These are phyloP conservation scores for Montipora efflorescens DNA, from an alignment of 64 coral and sea anemone genomes.

Conservation along the genomic window DNA sequence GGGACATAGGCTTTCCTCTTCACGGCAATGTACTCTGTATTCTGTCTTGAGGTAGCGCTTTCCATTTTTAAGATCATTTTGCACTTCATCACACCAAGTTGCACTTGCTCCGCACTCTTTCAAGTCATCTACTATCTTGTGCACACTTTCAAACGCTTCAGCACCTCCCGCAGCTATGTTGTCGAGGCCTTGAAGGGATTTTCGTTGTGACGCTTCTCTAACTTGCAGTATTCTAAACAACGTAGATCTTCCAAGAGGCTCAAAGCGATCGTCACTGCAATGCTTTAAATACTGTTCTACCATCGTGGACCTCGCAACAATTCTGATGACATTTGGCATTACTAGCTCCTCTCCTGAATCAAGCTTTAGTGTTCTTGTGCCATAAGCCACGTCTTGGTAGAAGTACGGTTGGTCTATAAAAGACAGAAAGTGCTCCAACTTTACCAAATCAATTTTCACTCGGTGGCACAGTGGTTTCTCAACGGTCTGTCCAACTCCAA, in stretches of 20 bases:
- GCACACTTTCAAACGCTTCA: constrained; percentile 27
- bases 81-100: constrained; percentile 8
- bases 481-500: background rate
- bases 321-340: constrained; percentile 19
- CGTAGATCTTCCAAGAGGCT: constrained; percentile 9
- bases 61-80: background rate
- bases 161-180: constrained; percentile 41
- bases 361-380: constrained; percentile 40
- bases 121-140: constrained; percentile 32
- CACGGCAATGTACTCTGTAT: constrained; percentile 9
- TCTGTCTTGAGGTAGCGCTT: constrained; percentile 43
- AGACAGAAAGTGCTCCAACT: constrained; percentile 48
- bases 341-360: constrained; percentile 8
- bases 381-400: constrained; percentile 51
- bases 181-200: constrained; percentile 47
- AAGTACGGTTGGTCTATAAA: constrained; percentile 38
- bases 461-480: constrained; percentile 10
- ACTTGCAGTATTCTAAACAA: constrained; percentile 34
- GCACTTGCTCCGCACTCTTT: background rate
- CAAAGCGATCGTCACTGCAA: constrained; percentile 24
- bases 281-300: constrained; percentile 22
- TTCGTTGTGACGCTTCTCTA: constrained; percentile 57
- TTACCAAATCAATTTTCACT: constrained; percentile 34
- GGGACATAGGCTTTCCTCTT: background rate
- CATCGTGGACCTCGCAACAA: constrained; percentile 59